These are phyloP conservation scores for Alouatta palliata DNA, from an alignment of 2,113 vertebrate genomes.

Conservation along the genomic window DNA sequence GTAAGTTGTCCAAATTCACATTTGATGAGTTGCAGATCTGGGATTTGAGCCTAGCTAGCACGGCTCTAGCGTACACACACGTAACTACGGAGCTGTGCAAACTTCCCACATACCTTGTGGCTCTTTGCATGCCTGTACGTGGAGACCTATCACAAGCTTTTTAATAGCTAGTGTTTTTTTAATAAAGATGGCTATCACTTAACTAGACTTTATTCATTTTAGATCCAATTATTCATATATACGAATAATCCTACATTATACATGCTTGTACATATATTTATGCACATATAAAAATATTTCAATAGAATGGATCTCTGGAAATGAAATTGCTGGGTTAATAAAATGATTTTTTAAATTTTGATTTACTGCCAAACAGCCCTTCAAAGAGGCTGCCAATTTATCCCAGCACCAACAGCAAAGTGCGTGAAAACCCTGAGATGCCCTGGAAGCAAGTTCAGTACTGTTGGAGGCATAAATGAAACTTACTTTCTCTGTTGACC, in stretches of 20 bases:
- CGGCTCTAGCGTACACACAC: background rate
- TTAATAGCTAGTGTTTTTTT: background rate
- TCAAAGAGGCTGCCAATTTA: background rate
- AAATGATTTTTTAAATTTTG: constrained; percentile 29
- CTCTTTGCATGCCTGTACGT: background rate
- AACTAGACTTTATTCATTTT: constrained; percentile 42
- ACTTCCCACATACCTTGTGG: background rate
- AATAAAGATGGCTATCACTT: background rate
- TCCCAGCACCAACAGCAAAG: background rate
- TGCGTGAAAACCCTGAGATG: background rate
- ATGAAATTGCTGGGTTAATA: constrained; percentile 10
- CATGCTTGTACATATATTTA: background rate
- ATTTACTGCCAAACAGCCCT: background rate
- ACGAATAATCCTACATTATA: background rate
- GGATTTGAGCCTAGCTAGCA: background rate
- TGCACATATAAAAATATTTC: constrained; percentile 9
- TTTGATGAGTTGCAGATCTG: background rate
- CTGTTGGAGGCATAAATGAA: background rate
- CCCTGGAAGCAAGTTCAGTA: background rate
- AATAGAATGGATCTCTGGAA: background rate
- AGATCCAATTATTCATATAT: background rate
- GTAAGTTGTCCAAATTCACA: background rate
- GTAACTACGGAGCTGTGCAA: background rate
- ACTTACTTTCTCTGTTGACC: background rate
- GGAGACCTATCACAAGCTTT: background rate